Conservation (phyloP, 2,113 vertebrate species). For the Chamaea fasciata region DNA sequence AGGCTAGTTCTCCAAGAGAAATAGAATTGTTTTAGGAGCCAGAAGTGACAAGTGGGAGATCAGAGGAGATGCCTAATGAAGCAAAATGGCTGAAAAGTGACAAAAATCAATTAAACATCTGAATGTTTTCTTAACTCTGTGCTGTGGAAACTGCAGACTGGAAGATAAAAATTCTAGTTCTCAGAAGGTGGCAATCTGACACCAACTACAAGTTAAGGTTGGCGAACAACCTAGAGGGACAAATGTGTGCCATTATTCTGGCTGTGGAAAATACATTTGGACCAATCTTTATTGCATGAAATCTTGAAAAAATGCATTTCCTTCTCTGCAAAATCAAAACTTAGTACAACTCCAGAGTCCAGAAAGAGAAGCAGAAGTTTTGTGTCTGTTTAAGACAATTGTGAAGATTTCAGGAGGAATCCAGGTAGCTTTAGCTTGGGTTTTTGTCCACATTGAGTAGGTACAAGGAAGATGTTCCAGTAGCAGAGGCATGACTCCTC, state of each 20-base stretch:
- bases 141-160: not conserved
- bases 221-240: not conserved
- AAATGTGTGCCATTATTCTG: not conserved
- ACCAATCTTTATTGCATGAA: not conserved
- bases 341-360: not conserved
- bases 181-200: not conserved
- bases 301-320: not conserved
- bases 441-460: not conserved
- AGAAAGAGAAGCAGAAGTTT: not conserved
- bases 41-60: not conserved
- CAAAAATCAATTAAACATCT: not conserved
- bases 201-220: not conserved
- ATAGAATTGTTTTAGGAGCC: not conserved
- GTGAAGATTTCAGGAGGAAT: not conserved
- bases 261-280: not conserved
- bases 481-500: not conserved
- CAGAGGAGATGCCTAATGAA: not conserved
- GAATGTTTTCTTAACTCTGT: not conserved
- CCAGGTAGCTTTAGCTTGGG: not conserved
- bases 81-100: not conserved
- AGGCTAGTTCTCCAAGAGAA: not conserved
- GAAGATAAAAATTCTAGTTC: not conserved
- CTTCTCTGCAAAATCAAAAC: not conserved
- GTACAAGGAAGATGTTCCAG: not conserved
- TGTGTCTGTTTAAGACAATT: not conserved